Base-by-base conservation (phyloP, 2,797 vertebrate species). In the Sorex maritimensis region DNA sequence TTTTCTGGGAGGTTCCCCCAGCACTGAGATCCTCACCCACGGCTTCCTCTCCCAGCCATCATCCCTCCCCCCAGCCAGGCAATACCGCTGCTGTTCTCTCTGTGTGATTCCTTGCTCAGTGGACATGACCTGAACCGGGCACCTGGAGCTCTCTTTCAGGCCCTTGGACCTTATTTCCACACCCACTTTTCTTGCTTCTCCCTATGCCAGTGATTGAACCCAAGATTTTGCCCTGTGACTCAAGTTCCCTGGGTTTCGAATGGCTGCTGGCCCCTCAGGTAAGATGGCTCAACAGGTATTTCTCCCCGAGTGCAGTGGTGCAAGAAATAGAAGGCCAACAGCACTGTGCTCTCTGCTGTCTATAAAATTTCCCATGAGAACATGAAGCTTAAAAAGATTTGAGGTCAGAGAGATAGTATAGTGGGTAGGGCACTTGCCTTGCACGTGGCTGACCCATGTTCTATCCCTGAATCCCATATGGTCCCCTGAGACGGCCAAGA, bases 291-390 rank as follows among this genome's bases (percentile, higher is more conserved):
- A 73, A 55, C 6, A 8, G n/a, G 34, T 61, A 28, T 61, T 73
- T 63, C 2, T 28, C 5, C 14, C 74, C 5, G 19, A 15, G 14
- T 14, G 26, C 8, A 55, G 21, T 23, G 17, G 12, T 1, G 1
- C 55, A 30, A 41, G 26, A 88, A 44, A 55, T n/a, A 68, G 34
- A 4, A 63, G 11, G 19, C 26, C 83, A 87, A 23, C n/a, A 38
- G 15, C 11, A 10, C 15, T 65, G 38, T 44, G 19, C 17, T 21
- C 44, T 88, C 61, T 52, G 6, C 4, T 0, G 21, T 11, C 85
- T 92, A 65, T 84, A 23, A 68, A 34, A 86, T 69, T 88, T 74
- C 41, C 67, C 73, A 61, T 30, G 23, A 94, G 26, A 81, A 68
- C 19, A 81, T 68, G 21, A 86, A 41, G 28, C 58, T 73, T 58